Evolutionary conservation across 2,888 invertebrate species (phyloP), one percentile per base, ranked within the genome.

Genomic region (Dryocosmus kuriphilus): DNA sequence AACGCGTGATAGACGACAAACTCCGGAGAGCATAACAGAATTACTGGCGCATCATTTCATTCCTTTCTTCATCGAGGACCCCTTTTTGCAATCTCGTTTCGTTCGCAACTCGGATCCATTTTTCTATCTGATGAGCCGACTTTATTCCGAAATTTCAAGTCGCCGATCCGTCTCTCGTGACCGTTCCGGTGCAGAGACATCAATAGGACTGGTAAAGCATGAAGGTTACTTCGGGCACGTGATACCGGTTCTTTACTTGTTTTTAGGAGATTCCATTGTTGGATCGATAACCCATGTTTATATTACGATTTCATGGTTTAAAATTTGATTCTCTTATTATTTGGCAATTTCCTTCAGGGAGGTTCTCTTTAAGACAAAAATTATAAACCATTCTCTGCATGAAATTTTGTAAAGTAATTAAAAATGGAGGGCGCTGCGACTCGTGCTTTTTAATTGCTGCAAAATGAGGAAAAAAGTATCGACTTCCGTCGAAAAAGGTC

Each of bases 21-120:
- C n/a, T n/a, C 79, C 84, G 84, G 83, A 86, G 82, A 83, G 78
- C 86, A 88, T 89, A 89, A 89, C 89, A 86, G 87, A 88, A 90
- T 90, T 90, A 90, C 87, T 81, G 85, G 88, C 87, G 87, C 88
- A 86, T 88, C 89, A 86, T 87, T 89, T 88, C 88, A 87, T 87
- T 88, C 87, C 87, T 88, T 88, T 89, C 77, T 80, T 35, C 62
- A 77, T 62, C 32, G 83, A 60, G 22, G 60, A 83, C 83, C 83
- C 82, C 73, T 30, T 74, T 75, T 78, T 80, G 81, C 84, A 84
- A 85, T 86, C 85, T 86, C 79, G 83, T 85, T 86, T 81, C 55
- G 79, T 75, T 78, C 79, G 78, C 76, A 76, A 74, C 81, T 79
- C 73, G 32, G 62, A 71, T 74, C 74, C 75, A 62, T 27, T 35